A percentile compares a stretch with the other conserved stretches of the same genome.
These are phyloP conservation scores for Heliocidaris erythrogramma DNA, from an alignment of 35 echinoderm and acorn worm species.

Conservation along the genomic window DNA sequence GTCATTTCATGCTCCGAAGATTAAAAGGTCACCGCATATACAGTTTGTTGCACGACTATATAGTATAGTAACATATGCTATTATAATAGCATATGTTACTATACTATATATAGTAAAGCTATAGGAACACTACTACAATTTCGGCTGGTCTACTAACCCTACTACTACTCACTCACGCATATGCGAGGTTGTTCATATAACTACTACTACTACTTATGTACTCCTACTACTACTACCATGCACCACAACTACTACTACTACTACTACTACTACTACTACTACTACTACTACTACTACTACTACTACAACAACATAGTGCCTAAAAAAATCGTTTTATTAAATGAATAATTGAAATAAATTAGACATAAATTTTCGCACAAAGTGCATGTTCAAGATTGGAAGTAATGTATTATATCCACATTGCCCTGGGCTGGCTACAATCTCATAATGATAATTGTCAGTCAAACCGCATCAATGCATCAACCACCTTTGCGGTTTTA, in stretches of 20 bases:
- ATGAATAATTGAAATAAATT: no score
- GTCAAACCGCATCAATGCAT: background rate
- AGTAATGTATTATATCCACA: background rate
- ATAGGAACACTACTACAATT: background rate
- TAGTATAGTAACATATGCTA: background rate
- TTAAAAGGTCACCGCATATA: no score
- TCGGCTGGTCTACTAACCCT: background rate
- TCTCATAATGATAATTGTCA: background rate
- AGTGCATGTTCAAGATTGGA: background rate
- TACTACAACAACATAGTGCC: background rate
- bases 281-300: conserved; percentile 2
- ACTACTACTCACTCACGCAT: background rate
- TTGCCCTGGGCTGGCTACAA: background rate
- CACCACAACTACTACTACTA: background rate
- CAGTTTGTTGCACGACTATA: background rate
- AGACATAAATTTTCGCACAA: background rate
- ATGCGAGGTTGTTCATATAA: background rate
- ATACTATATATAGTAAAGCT: no score
- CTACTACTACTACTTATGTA: no score
- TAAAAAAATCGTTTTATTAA: no score
- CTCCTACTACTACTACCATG: no score
- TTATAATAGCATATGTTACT: no score
- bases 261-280: background rate
- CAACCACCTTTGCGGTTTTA: background rate
- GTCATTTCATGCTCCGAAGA: no score